Conservation (phyloP, 2,113 vertebrate species). For the Dryoscopus gambensis region DNA sequence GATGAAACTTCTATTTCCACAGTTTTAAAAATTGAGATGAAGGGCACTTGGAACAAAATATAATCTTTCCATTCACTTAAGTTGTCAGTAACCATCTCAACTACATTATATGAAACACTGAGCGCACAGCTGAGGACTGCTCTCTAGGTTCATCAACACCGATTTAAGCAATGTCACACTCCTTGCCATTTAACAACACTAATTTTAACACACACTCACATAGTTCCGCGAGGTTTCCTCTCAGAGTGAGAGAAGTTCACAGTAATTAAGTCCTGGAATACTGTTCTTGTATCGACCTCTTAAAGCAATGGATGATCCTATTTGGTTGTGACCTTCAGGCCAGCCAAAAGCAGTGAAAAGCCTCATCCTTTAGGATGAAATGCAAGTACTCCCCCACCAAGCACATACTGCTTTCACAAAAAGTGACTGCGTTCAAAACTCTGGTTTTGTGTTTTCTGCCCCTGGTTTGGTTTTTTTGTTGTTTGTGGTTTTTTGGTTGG, state of each 20-base stretch:
- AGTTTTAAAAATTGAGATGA: neutral
- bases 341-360: neutral
- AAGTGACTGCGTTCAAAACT: neutral
- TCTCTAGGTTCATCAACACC: neutral
- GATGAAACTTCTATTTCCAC: neutral
- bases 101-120: neutral
- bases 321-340: neutral
- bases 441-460: neutral
- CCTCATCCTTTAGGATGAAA: neutral
- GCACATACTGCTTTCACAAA: neutral
- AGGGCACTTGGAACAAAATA: neutral
- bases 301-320: neutral
- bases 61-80: neutral
- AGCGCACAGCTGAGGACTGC: neutral
- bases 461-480: neutral
- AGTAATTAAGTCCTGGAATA: neutral
- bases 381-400: neutral
- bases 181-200: neutral
- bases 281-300: neutral
- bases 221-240: neutral
- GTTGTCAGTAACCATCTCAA: neutral
- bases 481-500: no score
- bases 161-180: neutral
- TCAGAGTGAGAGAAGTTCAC: neutral
- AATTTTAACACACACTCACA: neutral